Conservation (phyloP, 2,888 invertebrate genomes). For the Pristionchus mayeri region DNA sequence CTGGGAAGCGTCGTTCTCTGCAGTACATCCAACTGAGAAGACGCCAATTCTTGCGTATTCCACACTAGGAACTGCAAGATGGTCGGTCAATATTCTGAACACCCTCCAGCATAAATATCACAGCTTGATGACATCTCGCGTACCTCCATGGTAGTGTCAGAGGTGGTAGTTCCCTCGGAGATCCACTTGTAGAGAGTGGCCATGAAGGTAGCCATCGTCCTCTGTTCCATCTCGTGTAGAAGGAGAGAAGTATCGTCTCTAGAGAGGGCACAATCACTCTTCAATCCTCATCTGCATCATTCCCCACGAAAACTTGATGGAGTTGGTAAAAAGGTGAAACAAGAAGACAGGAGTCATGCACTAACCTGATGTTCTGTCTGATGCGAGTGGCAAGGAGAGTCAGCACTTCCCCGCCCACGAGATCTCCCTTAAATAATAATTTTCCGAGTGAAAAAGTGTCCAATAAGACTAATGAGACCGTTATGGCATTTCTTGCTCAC, state of each 20-base stretch:
- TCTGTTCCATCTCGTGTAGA: background rate
- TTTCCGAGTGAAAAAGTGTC: no score
- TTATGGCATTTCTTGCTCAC: no score
- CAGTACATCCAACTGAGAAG: conserved; percentile 2
- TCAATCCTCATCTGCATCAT: no score
- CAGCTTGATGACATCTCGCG: no score
- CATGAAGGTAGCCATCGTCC: conserved; percentile 8
- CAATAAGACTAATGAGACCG: no score
- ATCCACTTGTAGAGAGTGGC: conserved; percentile 34
- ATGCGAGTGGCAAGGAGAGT: conserved; percentile 40
- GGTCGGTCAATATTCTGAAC: no score
- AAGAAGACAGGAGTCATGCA: no score
- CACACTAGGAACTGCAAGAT: conserved; percentile 41
- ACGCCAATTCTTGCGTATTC: conserved; percentile 4
- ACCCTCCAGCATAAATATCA: no score
- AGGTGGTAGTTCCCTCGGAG: conserved; percentile 1
- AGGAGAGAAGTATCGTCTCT: conserved; percentile 9
- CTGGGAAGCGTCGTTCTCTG: conserved; percentile 8
- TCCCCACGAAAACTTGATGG: no score
- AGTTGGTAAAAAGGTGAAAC: no score
- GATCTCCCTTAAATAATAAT: conserved; percentile 49
- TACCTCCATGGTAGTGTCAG: conserved; percentile 48
- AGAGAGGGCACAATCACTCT: no score
- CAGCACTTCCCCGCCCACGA: conserved; percentile 47
- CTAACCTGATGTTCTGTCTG: conserved; percentile 38